Conservation (phyloP, 1,140 invertebrate species). For the Forficula auricularia region DNA sequence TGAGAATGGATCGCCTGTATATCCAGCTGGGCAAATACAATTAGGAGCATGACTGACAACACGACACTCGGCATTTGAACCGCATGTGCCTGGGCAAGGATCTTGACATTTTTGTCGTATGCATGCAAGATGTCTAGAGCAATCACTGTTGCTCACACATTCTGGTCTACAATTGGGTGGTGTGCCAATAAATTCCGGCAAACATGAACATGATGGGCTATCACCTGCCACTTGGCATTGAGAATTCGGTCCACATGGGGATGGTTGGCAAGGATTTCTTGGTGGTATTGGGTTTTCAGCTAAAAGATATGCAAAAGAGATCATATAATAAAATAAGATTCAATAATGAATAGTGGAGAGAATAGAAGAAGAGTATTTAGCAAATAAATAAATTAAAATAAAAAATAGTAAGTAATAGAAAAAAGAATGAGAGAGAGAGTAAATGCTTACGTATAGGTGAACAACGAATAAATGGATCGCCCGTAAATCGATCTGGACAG, state of each 20-base stretch:
- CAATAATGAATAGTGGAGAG: conserved; percentile 6
- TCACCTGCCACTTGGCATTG: conserved; percentile 33
- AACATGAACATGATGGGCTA: conserved; percentile 38
- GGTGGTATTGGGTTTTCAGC: conserved; percentile 9
- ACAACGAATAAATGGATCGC: conserved; percentile 41
- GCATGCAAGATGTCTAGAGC: conserved; percentile 31
- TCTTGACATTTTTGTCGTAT: conserved; percentile 42
- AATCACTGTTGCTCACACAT: conserved; percentile 35
- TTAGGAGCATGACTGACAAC: conserved; percentile 45
- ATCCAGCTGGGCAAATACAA: conserved; percentile 45
- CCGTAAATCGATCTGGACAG: conserved; percentile 36
- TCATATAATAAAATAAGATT: conserved; percentile 4
- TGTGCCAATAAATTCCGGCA: conserved; percentile 30
- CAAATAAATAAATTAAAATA: conserved; percentile 11
- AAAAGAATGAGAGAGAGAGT: neutral
- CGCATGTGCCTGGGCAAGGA: conserved; percentile 42
- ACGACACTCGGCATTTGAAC: conserved; percentile 40
- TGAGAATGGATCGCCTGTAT: conserved; percentile 54
- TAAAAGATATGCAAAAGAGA: neutral
- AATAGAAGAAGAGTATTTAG: neutral
- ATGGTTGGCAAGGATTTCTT: conserved; percentile 26
- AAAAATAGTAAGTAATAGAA: conserved; percentile 15
- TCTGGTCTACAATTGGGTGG: conserved; percentile 36
- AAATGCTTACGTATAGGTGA: conserved; percentile 21
- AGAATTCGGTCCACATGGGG: conserved; percentile 33